phyloP scores from a whole-genome alignment of 2,888 invertebrate genomes.

The Eustalomyia histrio region DNA sequence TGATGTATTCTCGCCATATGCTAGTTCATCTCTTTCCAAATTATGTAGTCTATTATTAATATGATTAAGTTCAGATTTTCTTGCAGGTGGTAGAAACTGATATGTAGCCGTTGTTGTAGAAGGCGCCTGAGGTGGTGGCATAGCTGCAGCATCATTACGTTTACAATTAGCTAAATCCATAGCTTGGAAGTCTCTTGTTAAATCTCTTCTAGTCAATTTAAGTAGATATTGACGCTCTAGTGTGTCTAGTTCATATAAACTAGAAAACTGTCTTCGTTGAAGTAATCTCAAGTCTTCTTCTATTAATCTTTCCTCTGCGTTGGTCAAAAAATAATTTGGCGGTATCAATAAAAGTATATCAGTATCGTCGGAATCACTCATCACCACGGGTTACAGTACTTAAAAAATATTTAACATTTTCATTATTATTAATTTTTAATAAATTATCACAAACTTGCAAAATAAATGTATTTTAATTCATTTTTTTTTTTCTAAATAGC shows the following conservation, averaged over 20 bases:
- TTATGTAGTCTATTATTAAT: constrained; percentile 75
- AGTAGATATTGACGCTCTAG: constrained; percentile 19
- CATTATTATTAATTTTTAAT: background rate
- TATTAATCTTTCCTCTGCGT: constrained; percentile 76
- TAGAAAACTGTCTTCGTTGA: constrained; percentile 27
- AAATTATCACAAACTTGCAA: background rate
- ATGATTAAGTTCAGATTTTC: constrained; percentile 74
- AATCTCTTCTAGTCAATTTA: constrained; percentile 3
- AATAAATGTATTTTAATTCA: background rate
- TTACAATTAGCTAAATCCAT: constrained; percentile 38
- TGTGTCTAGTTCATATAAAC: constrained; percentile 34
- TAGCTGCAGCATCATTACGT: background rate
- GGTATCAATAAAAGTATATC: constrained; percentile 89
- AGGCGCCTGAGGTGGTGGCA: constrained; percentile 16
- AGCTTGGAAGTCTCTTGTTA: constrained; percentile 19
- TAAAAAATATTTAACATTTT: constrained; percentile 8
- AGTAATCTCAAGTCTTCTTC: constrained; percentile 43
- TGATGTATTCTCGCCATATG: constrained; percentile 68
- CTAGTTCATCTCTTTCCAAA: constrained; percentile 67
- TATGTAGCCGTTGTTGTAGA: constrained; percentile 67
- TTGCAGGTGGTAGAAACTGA: constrained; percentile 71
- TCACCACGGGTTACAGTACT: constrained; percentile 70
- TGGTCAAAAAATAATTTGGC: constrained; percentile 86
- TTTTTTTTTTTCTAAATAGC: constrained; percentile 31
- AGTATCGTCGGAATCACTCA: constrained; percentile 90